These are phyloP conservation scores for Folsomia manolachei DNA, from an alignment of 2,888 invertebrate genomes.

Conservation along the genomic window DNA sequence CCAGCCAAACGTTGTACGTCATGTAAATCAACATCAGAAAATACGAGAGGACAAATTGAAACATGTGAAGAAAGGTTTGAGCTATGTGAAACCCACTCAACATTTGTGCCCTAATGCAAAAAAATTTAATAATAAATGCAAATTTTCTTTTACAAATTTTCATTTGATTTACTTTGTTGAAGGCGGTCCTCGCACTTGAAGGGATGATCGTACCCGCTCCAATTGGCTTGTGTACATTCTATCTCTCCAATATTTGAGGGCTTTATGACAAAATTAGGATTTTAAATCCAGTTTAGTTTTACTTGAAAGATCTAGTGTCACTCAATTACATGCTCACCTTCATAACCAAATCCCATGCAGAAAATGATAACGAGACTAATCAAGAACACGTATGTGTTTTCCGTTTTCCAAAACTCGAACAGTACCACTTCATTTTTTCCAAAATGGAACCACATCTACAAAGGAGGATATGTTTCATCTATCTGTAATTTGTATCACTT, in stretches of 20 bases:
- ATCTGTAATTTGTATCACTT: not conserved
- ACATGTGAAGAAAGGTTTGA: slow-evolving; percentile 84
- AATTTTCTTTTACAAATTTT: not conserved
- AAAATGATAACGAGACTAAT: slow-evolving; percentile 29
- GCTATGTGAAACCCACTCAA: slow-evolving; percentile 65
- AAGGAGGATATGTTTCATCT: not conserved
- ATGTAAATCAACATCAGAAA: slow-evolving; percentile 94
- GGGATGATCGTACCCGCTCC: not conserved
- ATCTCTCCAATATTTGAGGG: slow-evolving; percentile 34
- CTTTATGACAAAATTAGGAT: too few species aligned
- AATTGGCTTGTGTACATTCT: slow-evolving; percentile 15
- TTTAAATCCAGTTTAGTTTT: too few species aligned
- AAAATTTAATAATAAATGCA: not conserved
- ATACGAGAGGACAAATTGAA: slow-evolving; percentile 87
- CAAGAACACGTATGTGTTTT: slow-evolving; percentile 23
- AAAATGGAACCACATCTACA: slow-evolving; percentile 34
- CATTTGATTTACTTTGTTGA: slow-evolving; percentile 7
- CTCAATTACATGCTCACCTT: too few species aligned
- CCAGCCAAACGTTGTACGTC: slow-evolving; percentile 94
- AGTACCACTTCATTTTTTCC: slow-evolving; percentile 27
- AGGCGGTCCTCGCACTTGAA: slow-evolving; percentile 13
- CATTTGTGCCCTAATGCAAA: slow-evolving; percentile 28
- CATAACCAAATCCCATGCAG: slow-evolving; percentile 32
- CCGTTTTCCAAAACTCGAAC: slow-evolving; percentile 33
- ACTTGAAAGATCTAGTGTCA: too few species aligned